Conservation (phyloP, 2,888 invertebrate species). For the Lepidochitona cinerea region DNA sequence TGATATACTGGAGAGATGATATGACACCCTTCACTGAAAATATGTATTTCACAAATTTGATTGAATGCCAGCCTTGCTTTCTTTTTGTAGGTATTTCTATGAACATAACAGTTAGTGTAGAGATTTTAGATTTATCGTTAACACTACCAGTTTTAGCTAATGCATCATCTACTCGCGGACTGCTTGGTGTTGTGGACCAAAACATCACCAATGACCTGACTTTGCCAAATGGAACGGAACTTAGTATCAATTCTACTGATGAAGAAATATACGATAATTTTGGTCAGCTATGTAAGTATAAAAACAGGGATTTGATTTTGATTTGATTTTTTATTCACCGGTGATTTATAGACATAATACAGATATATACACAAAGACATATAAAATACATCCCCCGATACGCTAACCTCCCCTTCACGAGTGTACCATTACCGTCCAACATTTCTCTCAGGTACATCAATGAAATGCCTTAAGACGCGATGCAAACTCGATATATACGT, state of each 20-base stretch:
- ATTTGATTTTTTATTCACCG: too few species aligned
- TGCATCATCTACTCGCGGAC: neutral
- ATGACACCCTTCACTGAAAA: too few species aligned
- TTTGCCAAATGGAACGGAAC: slow-evolving; percentile 16
- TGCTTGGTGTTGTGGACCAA: neutral
- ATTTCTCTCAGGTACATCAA: too few species aligned
- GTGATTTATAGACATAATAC: too few species aligned
- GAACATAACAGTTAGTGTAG: neutral
- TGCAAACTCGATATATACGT: too few species aligned
- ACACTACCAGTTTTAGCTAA: neutral
- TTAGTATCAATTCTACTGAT: slow-evolving; percentile 12
- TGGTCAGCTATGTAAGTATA: slow-evolving; percentile 26
- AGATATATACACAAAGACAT: too few species aligned
- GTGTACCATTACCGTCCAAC: too few species aligned
- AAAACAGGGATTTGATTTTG: too few species aligned
- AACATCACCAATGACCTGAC: slow-evolving; percentile 17
- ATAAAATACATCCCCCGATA: too few species aligned
- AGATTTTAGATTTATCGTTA: slow-evolving; percentile 2
- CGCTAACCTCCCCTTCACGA: too few species aligned
- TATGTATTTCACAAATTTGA: neutral
- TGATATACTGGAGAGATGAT: too few species aligned
- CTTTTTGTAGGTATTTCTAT: neutral
- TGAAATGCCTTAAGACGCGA: too few species aligned
- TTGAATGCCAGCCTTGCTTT: neutral
- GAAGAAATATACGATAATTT: slow-evolving; percentile 19